Conservation (phyloP, 2,888 invertebrate genomes). For the Listrodromus nycthemerus region DNA sequence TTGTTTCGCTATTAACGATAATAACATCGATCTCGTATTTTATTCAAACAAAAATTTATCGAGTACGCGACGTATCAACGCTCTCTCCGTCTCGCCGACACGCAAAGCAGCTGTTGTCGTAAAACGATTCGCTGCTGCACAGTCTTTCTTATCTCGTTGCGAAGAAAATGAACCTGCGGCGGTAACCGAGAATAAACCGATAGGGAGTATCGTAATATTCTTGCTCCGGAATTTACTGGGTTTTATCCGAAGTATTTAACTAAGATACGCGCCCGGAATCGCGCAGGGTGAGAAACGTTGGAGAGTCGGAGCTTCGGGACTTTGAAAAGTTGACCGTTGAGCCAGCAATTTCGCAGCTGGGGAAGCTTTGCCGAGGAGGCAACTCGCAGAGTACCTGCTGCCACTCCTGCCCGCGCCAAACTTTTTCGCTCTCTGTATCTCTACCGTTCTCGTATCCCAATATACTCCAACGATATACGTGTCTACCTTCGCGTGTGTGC, state of each 20-base stretch:
- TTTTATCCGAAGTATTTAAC: slow-evolving; percentile 54
- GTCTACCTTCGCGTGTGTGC: no score
- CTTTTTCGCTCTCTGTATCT: slow-evolving; percentile 24
- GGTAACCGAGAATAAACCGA: not conserved
- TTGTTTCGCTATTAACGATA: no score
- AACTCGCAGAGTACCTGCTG: not conserved
- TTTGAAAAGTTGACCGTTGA: slow-evolving; percentile 62
- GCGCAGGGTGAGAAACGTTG: not conserved
- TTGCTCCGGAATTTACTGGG: slow-evolving; percentile 48
- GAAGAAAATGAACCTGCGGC: slow-evolving; percentile 9
- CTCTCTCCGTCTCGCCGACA: no score
- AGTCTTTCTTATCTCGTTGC: not conserved
- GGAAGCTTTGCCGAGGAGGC: slow-evolving; percentile 25
- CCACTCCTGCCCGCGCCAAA: not conserved
- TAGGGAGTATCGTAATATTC: slow-evolving; percentile 52
- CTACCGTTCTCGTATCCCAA: not conserved
- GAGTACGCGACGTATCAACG: no score
- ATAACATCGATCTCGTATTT: no score
- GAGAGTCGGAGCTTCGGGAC: slow-evolving; percentile 39
- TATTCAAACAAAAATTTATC: no score
- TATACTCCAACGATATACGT: not conserved
- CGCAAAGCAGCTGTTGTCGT: not conserved
- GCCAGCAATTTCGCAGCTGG: slow-evolving; percentile 56
- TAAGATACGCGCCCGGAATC: slow-evolving; percentile 43
- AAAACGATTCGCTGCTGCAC: not conserved